phyloP scores from a whole-genome alignment of 1,140 invertebrate species.

The Platorchestia sp. region DNA sequence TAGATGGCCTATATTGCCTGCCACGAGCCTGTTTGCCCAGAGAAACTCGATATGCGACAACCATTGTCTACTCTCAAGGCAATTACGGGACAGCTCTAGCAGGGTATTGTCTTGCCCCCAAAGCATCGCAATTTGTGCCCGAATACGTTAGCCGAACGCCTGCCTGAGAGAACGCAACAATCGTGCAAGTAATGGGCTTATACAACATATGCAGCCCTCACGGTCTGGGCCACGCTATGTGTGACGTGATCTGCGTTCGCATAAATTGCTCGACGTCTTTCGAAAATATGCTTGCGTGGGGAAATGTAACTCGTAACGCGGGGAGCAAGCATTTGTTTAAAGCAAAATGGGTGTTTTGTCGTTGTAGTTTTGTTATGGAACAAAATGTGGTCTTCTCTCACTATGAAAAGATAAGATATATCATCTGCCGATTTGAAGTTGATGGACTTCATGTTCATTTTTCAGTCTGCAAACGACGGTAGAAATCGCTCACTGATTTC shows the following conservation, averaged over 20 bases:
- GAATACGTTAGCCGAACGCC: not conserved
- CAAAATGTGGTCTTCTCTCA: no score
- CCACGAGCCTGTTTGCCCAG: slow-evolving; percentile 48
- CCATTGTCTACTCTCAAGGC: slow-evolving; percentile 54
- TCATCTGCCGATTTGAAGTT: no score
- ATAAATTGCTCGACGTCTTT: not conserved
- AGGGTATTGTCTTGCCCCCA: slow-evolving; percentile 50
- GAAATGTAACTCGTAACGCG: no score
- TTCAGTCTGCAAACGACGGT: no score
- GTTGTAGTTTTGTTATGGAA: no score
- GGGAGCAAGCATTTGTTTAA: no score
- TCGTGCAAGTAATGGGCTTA: not conserved
- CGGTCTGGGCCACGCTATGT: no score
- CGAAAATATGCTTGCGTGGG: not conserved
- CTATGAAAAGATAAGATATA: no score
- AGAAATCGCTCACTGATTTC: no score
- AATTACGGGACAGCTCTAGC: slow-evolving; percentile 37
- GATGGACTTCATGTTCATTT: no score
- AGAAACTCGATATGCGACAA: slow-evolving; percentile 49
- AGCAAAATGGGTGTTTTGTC: not conserved
- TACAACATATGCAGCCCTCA: no score
- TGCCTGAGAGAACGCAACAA: slow-evolving; percentile 3
- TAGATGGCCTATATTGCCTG: slow-evolving; percentile 32
- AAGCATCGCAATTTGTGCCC: slow-evolving; percentile 39
- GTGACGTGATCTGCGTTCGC: not conserved